Evolutionary conservation across 1,140 invertebrate genomes (phyloP).

Genomic region (Bombus breviceps): DNA sequence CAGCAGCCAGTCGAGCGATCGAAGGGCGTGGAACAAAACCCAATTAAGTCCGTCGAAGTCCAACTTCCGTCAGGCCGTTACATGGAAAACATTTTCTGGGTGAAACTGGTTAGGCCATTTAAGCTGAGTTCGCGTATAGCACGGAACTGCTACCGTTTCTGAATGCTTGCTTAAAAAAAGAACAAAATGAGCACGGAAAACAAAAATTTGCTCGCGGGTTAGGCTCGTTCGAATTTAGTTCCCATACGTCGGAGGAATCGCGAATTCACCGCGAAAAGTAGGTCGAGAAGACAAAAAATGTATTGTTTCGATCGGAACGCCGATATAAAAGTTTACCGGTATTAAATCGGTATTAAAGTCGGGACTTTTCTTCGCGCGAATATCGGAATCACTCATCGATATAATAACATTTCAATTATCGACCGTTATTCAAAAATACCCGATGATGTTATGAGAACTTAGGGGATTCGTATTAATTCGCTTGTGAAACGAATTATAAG

Average conservation of each 20-base stretch:
- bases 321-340: background rate
- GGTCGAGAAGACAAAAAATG: background rate
- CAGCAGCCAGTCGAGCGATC: constrained; percentile 58
- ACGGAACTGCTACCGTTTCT: constrained; percentile 10
- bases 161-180: constrained; percentile 26
- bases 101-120: constrained; percentile 67
- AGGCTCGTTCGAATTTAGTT: constrained; percentile 13
- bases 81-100: constrained; percentile 67
- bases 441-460: background rate
- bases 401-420: constrained; percentile 9
- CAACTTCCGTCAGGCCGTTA: constrained; percentile 60
- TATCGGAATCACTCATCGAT: background rate
- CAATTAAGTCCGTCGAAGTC: constrained; percentile 68
- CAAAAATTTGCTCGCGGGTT: constrained; percentile 36
- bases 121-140: constrained; percentile 56
- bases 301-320: background rate
- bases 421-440: background rate
- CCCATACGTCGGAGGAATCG: constrained; percentile 20
- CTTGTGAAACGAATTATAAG: background rate
- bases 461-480: background rate
- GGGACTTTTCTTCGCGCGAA: background rate
- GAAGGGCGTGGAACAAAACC: constrained; percentile 68
- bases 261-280: constrained; percentile 24
- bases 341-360: constrained; percentile 15
- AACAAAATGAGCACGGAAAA: background rate